Conservation (phyloP, 92 coral and sea anemone genomes). For the Umimayanthus kanabou region DNA sequence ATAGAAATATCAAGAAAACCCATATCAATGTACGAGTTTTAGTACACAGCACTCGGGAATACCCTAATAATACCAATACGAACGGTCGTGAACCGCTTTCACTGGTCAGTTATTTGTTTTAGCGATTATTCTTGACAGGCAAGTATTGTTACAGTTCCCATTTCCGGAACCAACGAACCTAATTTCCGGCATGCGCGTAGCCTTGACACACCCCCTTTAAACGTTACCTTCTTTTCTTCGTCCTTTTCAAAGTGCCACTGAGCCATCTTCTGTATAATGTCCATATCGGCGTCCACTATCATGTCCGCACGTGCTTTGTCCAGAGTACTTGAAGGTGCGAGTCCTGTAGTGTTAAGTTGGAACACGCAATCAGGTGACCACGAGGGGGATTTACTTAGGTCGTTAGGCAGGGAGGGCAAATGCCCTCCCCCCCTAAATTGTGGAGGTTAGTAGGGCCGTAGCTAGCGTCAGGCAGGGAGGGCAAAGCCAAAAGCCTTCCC, state of each 20-base stretch:
- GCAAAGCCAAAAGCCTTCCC: too few relatives aligned
- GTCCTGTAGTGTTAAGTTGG: neutral
- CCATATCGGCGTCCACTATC: conserved; percentile 36
- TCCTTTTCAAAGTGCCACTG: conserved; percentile 34
- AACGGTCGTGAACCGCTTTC: too few relatives aligned
- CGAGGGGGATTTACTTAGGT: neutral
- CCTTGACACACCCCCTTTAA: neutral
- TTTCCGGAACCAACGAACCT: too few relatives aligned
- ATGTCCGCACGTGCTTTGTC: conserved; percentile 39
- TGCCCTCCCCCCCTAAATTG: too few relatives aligned
- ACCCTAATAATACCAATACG: too few relatives aligned
- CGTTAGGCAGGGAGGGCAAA: too few relatives aligned
- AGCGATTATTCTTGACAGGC: too few relatives aligned
- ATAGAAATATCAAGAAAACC: neutral
- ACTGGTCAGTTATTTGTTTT: too few relatives aligned
- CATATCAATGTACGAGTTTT: neutral
- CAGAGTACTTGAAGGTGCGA: conserved; percentile 13
- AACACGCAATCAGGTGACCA: neutral
- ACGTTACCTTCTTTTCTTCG: conserved; percentile 32
- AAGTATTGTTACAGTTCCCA: too few relatives aligned
- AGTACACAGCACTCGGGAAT: neutral
- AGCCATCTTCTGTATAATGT: conserved; percentile 26
- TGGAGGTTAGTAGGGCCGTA: too few relatives aligned
- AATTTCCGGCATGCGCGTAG: too few relatives aligned
- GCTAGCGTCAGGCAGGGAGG: too few relatives aligned